Percentiles rank a stretch among this genome's conserved stretches.
Conservation (phyloP, 2,113 vertebrate genomes). For the Corynorhinus townsendii region DNA sequence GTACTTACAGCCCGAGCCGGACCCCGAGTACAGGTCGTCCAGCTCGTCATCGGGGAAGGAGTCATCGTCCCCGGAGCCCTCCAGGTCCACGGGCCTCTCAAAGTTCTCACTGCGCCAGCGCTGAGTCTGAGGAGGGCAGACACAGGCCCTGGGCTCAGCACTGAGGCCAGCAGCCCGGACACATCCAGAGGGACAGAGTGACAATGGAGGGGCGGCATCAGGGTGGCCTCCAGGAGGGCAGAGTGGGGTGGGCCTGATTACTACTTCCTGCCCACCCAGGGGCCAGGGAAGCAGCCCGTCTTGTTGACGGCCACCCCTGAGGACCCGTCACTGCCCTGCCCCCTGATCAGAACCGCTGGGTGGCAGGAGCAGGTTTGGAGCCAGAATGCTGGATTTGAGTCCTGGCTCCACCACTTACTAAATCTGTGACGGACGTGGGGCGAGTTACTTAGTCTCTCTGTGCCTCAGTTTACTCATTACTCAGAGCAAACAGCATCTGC, state of each 20-base stretch:
- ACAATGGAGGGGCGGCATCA: background rate
- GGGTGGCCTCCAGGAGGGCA: background rate
- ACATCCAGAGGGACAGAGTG: background rate
- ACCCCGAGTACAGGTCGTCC: conserved; percentile 68
- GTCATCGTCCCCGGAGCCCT: conserved; percentile 72
- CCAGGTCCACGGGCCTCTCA: conserved; percentile 67
- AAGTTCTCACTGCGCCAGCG: conserved; percentile 73
- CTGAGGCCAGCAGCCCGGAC: background rate
- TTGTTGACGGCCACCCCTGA: background rate
- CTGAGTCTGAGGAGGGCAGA: conserved; percentile 51
- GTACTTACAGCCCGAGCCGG: conserved; percentile 71
- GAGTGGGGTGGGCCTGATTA: rapidly evolving
- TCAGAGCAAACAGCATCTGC: background rate
- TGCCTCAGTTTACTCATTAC: background rate
- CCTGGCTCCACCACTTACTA: background rate
- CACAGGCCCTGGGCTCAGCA: background rate
- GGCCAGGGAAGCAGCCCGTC: background rate
- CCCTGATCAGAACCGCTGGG: background rate
- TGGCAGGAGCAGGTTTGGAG: background rate
- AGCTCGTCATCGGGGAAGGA: conserved; percentile 68
- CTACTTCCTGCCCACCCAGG: background rate
- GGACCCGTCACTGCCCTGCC: background rate
- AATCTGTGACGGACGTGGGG: background rate
- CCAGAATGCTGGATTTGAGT: background rate
- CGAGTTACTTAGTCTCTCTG: too few species aligned